Evolutionary conservation across 2,888 invertebrate genomes (phyloP).

Genomic region (Pseudolycoriella hygida): DNA sequence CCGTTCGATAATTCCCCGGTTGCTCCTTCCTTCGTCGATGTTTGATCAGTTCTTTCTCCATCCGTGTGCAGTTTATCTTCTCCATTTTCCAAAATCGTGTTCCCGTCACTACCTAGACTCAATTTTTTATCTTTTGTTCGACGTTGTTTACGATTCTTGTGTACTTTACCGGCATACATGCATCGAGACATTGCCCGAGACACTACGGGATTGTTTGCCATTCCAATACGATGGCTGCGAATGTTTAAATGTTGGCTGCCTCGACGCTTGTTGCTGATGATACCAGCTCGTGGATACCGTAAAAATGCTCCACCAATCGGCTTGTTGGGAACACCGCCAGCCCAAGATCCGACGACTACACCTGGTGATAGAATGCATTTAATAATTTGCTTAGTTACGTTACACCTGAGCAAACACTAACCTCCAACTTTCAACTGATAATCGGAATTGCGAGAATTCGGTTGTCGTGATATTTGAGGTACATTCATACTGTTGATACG

Average conservation of each 20-base stretch:
- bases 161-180: too few species aligned
- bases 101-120: too few species aligned
- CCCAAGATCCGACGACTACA: slow-evolving; percentile 20
- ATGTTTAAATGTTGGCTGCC: background rate
- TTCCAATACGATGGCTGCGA: background rate
- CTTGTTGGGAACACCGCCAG: slow-evolving; percentile 12
- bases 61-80: too few species aligned
- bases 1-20: too few species aligned
- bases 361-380: too few species aligned
- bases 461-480: background rate
- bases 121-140: too few species aligned
- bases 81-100: too few species aligned
- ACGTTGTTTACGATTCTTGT: too few species aligned
- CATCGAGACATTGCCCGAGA: too few species aligned
- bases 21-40: too few species aligned
- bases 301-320: slow-evolving; percentile 11
- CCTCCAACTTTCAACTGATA: slow-evolving; percentile 19
- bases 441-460: slow-evolving; percentile 11
- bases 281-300: background rate
- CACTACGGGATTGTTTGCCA: background rate
- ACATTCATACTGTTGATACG: background rate
- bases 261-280: slow-evolving; percentile 4
- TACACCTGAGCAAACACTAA: background rate
- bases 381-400: too few species aligned
- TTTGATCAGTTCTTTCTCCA: too few species aligned